Percentiles rank a stretch among this genome's conserved stretches.
These are phyloP conservation scores for Metacarcinus magister DNA, from an alignment of 2,888 invertebrate genomes.

Conservation along the genomic window DNA sequence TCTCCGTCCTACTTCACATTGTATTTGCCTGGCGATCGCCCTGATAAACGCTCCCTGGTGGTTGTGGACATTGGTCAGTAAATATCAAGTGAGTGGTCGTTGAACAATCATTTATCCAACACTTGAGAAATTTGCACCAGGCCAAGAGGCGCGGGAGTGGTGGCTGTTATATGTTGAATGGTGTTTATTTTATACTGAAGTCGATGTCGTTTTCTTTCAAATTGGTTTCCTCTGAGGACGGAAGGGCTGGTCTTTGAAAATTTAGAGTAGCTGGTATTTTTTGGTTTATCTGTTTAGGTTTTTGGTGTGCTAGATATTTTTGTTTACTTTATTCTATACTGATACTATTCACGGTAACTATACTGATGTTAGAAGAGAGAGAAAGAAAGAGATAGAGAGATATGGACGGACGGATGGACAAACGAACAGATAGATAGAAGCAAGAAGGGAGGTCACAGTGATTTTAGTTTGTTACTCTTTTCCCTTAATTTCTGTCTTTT, in stretches of 20 bases:
- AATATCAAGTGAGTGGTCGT: not conserved
- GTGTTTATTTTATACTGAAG: not conserved
- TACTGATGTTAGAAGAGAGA: not conserved
- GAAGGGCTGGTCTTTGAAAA: not conserved
- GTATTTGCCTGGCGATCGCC: not conserved
- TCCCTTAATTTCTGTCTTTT: not conserved
- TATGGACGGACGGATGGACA: not conserved
- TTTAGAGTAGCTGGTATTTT: not conserved
- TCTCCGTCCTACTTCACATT: conserved; percentile 1
- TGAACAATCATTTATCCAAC: not conserved
- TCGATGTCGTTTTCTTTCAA: not conserved
- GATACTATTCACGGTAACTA: not conserved
- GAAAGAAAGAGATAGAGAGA: not conserved
- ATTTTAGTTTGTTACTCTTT: not conserved
- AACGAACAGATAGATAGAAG: not conserved
- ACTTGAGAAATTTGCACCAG: not conserved
- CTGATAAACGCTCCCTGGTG: not conserved
- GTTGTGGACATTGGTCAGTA: not conserved
- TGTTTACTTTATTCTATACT: not conserved
- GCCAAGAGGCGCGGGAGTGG: not conserved
- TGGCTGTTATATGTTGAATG: not conserved
- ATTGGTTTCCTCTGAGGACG: not conserved
- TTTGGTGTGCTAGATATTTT: not conserved
- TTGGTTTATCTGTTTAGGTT: not conserved
- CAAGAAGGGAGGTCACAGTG: not conserved